Conservation (phyloP, 2,113 vertebrate genomes). For the Megaceryle torquata region DNA sequence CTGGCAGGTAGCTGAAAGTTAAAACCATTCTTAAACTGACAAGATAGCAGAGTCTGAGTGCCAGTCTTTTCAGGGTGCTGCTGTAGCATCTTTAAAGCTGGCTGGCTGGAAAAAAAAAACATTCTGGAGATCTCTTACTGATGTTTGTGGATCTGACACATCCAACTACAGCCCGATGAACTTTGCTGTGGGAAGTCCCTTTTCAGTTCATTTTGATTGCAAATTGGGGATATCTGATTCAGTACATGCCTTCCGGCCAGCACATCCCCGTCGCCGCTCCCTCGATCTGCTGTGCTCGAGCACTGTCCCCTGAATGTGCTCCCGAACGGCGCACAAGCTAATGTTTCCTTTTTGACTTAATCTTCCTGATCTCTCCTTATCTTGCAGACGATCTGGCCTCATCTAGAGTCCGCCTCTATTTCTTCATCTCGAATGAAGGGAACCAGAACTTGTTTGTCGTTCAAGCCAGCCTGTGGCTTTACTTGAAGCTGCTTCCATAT, state of each 20-base stretch:
- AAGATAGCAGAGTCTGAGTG: background rate
- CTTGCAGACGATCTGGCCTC: conserved; percentile 86
- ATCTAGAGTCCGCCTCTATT: conserved; percentile 87
- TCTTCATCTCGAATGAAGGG: conserved; percentile 95
- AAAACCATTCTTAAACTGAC: background rate
- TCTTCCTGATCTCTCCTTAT: conserved; percentile 64
- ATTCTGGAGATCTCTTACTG: conserved; percentile 54
- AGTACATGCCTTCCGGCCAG: conserved; percentile 40
- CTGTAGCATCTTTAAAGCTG: conserved; percentile 1
- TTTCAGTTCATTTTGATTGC: conserved; percentile 50
- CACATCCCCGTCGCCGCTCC: conserved; percentile 1
- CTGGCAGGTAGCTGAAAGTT: conserved; percentile 22
- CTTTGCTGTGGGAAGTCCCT: conserved; percentile 45
- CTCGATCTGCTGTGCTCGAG: background rate
- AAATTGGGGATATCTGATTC: conserved; percentile 16
- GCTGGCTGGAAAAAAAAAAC: conserved; percentile 37
- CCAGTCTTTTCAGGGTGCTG: background rate
- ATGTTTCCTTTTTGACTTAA: conserved; percentile 65
- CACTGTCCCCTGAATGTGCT: background rate
- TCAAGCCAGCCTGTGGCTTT: conserved; percentile 97
- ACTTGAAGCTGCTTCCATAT: conserved; percentile 89
- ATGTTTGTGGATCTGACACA: conserved; percentile 38
- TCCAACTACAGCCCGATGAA: background rate
- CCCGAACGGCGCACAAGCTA: conserved; percentile 30
- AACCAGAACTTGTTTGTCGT: conserved; percentile 95